Percentiles rank a stretch among this genome's conserved stretches.
Conservation (phyloP, 1,140 invertebrate genomes). For the Diorhabda carinulata region DNA sequence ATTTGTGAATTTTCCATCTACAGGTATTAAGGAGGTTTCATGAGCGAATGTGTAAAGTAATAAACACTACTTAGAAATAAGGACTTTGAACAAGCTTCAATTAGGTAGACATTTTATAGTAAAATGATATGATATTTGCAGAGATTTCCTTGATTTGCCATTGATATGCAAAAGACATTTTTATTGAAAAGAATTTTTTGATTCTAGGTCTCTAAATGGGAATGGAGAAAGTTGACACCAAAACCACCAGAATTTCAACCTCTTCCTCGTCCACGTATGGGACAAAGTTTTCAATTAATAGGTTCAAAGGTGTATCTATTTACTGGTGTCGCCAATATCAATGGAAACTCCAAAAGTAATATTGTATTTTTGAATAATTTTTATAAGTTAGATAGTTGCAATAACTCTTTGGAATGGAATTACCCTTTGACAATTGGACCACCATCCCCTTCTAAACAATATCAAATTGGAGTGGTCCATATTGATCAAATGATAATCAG, state of each 20-base stretch:
- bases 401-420: conserved; percentile 83
- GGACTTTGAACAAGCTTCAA: too few relatives aligned
- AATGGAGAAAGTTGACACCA: conserved; percentile 94
- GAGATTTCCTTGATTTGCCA: too few relatives aligned
- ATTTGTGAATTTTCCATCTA: too few relatives aligned
- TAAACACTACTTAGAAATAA: too few relatives aligned
- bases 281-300: conserved; percentile 97
- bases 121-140: too few relatives aligned
- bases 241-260: conserved; percentile 75
- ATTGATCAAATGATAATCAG: conserved; percentile 68
- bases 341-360: conserved; percentile 96
- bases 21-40: too few relatives aligned
- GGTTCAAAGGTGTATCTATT: conserved; percentile 94
- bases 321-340: conserved; percentile 96
- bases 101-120: too few relatives aligned
- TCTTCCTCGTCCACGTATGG: conserved; percentile 89
- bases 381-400: conserved; percentile 82
- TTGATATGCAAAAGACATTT: too few relatives aligned
- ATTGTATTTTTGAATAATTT: conserved; percentile 83
- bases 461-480: conserved; percentile 92
- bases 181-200: not conserved
- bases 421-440: conserved; percentile 79
- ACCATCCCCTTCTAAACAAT: conserved; percentile 87
- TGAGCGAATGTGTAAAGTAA: too few relatives aligned
- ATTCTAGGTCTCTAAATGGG: conserved; percentile 83